Evolutionary conservation across 2,888 invertebrate species (phyloP), one percentile per base, ranked within the genome.

Genomic region (Hirudinaria manillensis): DNA sequence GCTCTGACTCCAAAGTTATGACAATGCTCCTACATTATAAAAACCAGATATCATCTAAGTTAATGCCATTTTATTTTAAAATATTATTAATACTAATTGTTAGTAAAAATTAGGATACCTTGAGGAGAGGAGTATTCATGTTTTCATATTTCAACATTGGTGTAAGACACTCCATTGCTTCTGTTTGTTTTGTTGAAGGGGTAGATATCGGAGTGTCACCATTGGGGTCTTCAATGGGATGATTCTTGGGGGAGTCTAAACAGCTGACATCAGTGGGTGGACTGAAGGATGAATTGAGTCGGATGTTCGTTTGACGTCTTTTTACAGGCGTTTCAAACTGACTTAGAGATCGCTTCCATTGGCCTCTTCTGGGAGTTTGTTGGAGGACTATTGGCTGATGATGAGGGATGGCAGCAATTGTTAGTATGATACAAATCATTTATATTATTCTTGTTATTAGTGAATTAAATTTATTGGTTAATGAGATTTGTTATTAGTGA

Each of bases 1-100:
- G 36, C 71, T 71, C 75, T 70, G 2, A 75, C 45, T 29, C 75
- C 75, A 38, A 56, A 75, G 21, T 45, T 36, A 24, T 72, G 51
- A 61, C 75, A 75, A n/a, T 55, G 32, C 29, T 75, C 32, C 75
- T 75, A 29, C 0, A 45, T 21, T 61, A 66, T 7, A 65, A 67
- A 4, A 74, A 61, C 10, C n/a, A 24, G 21, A 21, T 29, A 6
- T 19, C 16, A 16, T 10, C 45, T 45, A 45, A 45, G 10, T 29
- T 21, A 27, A 27, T 61, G 29, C 21, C 19, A 7, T 61, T 10
- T 13, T 1, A 27, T 61, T 10, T 7, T 21, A 27, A 61, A 61
- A 61, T 7, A 16, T 56, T 56, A 3, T 61, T 29, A 27, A 61
- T 61, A 24, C 10, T 68, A n/a, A n/a, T 34, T 34, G 34, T 68